Evolutionary conservation across 2,888 invertebrate species (phyloP), one percentile per base, ranked within the genome.

Genomic region (Hoplodrina ambigua): DNA sequence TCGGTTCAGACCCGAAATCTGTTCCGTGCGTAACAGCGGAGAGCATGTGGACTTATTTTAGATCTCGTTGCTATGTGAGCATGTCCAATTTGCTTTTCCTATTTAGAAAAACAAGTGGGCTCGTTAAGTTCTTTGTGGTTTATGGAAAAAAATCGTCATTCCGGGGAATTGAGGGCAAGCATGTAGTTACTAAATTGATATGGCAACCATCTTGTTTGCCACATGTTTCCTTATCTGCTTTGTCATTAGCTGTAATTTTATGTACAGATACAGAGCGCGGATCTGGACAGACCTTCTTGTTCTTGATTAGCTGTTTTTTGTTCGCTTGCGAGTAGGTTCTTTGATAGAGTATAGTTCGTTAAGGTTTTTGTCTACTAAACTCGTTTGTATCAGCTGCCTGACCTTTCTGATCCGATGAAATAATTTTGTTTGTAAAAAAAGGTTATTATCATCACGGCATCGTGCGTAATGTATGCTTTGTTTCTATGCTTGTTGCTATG

Each of bases 61-160:
- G 78, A 78, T 61, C 70, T 67, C 69, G 86, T 86, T 86, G 87
- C 87, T 77, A 87, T 78, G 84, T 73, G 81, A 78, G 73, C 75
- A 65, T 59, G 70, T 69, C 68, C 78, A 85, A 82, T 83, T 85
- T 84, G 82, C 81, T 84, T 83, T 82, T 82, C 82, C 81, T 83
- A 82, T 82, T 78, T 82, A 82, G 77, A 81, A 75, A 85, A 82
- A 85, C 81, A 84, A 84, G 81, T 83, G 85, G 44, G 69, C 73
- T 84, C 71, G 75, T 84, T 84, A 84, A 41, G 56, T 67, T 78
- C 74, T 64, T 64, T 69, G 78, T 69, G 77, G 77, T 55, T 64
- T 73, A 78, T 71, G 75, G 78, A 57, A 72, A 80, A 75, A 74
- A 75, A 70, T 78, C 46, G 56, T 61, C 52, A 71, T 64, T 62